Evolutionary conservation across 2,888 invertebrate species (phyloP).

Genomic region (Archaeoteleia sp.): DNA sequence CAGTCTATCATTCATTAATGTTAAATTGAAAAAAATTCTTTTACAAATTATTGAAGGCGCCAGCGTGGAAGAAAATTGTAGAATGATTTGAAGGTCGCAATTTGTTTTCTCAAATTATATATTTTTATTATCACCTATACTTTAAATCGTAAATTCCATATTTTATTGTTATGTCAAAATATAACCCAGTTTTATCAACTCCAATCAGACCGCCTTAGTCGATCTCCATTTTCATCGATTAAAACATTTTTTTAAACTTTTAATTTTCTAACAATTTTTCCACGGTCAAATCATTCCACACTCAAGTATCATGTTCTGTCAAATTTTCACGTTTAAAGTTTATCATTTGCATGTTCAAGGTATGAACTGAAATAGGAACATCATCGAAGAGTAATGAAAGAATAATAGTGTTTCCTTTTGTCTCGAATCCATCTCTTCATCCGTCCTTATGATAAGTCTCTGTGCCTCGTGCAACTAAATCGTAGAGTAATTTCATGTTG

Average conservation of each 20-base stretch:
- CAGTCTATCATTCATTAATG: too few species aligned
- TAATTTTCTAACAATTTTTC: too few species aligned
- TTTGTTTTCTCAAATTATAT: neutral
- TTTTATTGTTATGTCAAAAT: neutral
- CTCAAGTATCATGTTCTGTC: too few species aligned
- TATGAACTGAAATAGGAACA: slow-evolving; percentile 24
- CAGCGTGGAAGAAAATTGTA: slow-evolving; percentile 35
- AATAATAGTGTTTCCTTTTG: slow-evolving; percentile 9
- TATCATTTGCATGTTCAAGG: too few species aligned
- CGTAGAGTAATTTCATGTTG: slow-evolving; percentile 11
- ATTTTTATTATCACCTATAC: neutral
- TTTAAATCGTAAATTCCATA: neutral
- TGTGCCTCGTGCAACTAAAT: slow-evolving; percentile 33
- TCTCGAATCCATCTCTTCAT: slow-evolving; percentile 9
- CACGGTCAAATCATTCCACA: too few species aligned
- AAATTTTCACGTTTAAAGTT: neutral
- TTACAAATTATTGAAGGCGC: slow-evolving; percentile 39
- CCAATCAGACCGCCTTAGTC: too few species aligned
- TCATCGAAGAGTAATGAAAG: slow-evolving; percentile 14
- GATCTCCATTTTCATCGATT: too few species aligned
- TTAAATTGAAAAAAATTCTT: too few species aligned
- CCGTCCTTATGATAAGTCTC: slow-evolving; percentile 36
- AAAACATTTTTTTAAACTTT: too few species aligned
- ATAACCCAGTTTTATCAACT: too few species aligned
- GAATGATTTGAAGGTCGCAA: slow-evolving; percentile 1